phyloP scores from a whole-genome alignment of 2,888 invertebrate species.

The Callimorpha dominula region DNA sequence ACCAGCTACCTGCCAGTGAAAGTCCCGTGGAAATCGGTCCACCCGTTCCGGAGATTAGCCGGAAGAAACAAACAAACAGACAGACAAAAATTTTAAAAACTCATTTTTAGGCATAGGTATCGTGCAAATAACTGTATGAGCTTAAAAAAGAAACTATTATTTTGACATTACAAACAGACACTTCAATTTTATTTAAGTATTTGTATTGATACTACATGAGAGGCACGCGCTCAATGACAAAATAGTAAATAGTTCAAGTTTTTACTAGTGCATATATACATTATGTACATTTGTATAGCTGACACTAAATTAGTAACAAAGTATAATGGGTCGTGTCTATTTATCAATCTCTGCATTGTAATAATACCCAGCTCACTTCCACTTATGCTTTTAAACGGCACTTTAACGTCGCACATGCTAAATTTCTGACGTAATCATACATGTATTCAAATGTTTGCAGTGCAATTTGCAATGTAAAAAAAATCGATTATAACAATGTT shows the following conservation, averaged over 20 bases:
- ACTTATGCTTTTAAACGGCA: conserved; percentile 13
- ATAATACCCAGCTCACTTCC: conserved; percentile 7
- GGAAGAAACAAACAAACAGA: too few species aligned
- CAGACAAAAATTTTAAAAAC: too few species aligned
- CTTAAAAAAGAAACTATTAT: too few species aligned
- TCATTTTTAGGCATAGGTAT: too few species aligned
- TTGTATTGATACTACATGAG: not conserved
- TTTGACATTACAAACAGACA: too few species aligned
- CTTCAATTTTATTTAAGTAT: too few species aligned
- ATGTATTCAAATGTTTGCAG: not conserved
- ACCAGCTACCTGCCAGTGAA: too few species aligned
- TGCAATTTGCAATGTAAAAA: not conserved
- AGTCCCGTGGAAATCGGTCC: too few species aligned
- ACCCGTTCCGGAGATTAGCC: too few species aligned
- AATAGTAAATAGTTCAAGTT: not conserved
- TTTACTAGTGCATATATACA: not conserved
- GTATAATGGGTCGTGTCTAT: conserved; percentile 2
- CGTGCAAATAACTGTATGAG: too few species aligned
- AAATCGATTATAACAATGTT: not conserved
- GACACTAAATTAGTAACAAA: conserved; percentile 4
- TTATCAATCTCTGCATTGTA: conserved; percentile 13
- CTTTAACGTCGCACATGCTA: not conserved
- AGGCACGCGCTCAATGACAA: not conserved
- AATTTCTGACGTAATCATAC: not conserved
- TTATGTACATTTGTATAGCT: not conserved